Conservation (phyloP, 2,888 invertebrate species). For the Acrocyrtus sp. region DNA sequence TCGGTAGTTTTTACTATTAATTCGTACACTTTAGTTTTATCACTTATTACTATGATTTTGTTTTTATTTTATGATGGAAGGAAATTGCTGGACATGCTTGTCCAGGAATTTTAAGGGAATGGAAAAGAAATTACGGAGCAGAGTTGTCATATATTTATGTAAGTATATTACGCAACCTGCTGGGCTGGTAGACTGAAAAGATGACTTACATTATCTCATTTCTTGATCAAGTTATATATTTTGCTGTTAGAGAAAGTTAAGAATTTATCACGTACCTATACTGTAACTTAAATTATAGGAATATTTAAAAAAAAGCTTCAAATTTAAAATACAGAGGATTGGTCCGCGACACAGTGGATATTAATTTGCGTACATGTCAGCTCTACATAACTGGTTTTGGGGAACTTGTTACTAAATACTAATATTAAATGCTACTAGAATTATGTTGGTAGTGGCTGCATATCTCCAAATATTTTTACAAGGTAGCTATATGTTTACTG, state of each 20-base stretch:
- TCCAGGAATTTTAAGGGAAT: constrained; percentile 34
- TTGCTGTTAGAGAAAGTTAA: no score
- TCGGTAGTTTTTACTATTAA: constrained; percentile 12
- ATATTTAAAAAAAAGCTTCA: no score
- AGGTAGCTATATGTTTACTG: no score
- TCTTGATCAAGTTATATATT: constrained; percentile 54
- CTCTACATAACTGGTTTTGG: not conserved
- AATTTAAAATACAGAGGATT: no score
- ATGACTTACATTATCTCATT: constrained; percentile 55
- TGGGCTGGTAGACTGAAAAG: constrained; percentile 53
- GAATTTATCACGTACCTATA: no score
- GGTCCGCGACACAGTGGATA: no score
- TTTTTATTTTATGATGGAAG: constrained; percentile 33
- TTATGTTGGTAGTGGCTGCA: no score
- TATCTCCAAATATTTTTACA: no score
- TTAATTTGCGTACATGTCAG: no score
- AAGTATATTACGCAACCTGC: constrained; percentile 34
- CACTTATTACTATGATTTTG: constrained; percentile 7
- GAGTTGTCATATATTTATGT: constrained; percentile 20
- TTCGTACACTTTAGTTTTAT: constrained; percentile 3
- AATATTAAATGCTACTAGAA: not conserved
- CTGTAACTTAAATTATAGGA: no score
- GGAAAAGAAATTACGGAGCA: constrained; percentile 46
- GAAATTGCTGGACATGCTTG: constrained; percentile 34
- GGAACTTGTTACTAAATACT: not conserved